Percentiles rank a stretch among this genome's conserved stretches.
These are phyloP conservation scores for Chaenogobius annularis DNA, from an alignment of 2,113 vertebrate species.

Conservation along the genomic window DNA sequence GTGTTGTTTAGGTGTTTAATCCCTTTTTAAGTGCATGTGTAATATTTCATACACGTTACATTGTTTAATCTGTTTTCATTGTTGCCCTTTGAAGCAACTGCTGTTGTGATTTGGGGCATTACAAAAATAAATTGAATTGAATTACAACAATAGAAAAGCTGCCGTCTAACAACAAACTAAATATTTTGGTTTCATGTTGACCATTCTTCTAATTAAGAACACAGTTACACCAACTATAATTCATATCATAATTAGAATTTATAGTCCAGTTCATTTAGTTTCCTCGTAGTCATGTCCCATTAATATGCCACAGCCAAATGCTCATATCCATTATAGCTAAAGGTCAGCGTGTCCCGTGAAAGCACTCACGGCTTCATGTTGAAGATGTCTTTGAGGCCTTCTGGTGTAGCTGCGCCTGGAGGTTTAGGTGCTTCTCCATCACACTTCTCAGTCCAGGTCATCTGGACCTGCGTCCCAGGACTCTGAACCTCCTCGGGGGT, in stretches of 20 bases:
- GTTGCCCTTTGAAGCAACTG: too few species aligned
- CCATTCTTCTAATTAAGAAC: too few species aligned
- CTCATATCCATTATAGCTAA: constrained; percentile 1
- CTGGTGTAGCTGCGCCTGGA: constrained; percentile 86
- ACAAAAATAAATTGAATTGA: too few species aligned
- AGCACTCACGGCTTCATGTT: constrained; percentile 97
- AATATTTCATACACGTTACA: too few species aligned
- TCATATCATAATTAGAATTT: background rate
- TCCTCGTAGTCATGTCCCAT: too few species aligned
- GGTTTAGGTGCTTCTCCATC: constrained; percentile 89
- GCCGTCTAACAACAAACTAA: too few species aligned
- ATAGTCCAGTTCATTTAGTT: background rate
- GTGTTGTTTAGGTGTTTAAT: too few species aligned
- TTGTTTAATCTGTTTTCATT: too few species aligned
- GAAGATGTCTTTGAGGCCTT: constrained; percentile 97
- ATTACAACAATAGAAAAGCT: too few species aligned
- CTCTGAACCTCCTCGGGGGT: constrained; percentile 84
- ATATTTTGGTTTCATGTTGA: too few species aligned
- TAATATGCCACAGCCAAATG: background rate
- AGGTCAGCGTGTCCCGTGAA: constrained; percentile 26
- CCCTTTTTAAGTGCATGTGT: too few species aligned
- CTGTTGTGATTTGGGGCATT: too few species aligned
- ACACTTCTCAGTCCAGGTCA: constrained; percentile 97
- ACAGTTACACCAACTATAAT: background rate
- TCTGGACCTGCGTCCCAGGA: constrained; percentile 90